Conservation (phyloP, 2,113 vertebrate genomes). For the Semnopithecus entellus region DNA sequence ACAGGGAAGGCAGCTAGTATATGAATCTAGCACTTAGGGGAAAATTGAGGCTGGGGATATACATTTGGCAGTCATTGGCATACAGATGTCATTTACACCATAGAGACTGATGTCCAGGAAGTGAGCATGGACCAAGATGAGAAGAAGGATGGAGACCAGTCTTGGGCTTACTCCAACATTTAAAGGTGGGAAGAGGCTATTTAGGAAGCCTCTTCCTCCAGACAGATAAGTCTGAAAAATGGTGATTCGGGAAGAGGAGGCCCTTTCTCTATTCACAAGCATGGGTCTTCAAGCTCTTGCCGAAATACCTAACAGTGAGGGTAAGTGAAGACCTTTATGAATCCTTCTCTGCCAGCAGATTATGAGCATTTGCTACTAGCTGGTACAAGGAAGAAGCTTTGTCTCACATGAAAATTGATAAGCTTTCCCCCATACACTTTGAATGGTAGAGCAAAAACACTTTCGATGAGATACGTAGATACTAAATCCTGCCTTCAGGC, state of each 20-base stretch:
- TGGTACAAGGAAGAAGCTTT: not conserved
- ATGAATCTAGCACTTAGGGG: not conserved
- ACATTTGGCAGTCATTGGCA: not conserved
- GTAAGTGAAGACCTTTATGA: not conserved
- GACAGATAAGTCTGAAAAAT: not conserved
- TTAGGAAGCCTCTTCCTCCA: not conserved
- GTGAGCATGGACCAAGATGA: not conserved
- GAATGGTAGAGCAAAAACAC: not conserved
- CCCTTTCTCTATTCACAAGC: not conserved
- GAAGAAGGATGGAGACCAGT: not conserved
- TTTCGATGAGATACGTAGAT: not conserved
- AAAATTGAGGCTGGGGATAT: not conserved
- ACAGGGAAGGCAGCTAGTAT: not conserved
- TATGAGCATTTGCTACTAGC: not conserved
- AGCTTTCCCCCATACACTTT: not conserved
- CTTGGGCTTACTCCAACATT: not conserved
- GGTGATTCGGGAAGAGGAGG: not conserved
- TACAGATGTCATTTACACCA: not conserved
- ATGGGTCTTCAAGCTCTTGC: not conserved
- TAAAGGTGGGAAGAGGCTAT: not conserved
- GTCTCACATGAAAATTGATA: not conserved
- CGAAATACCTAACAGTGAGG: not conserved
- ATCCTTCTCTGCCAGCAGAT: not conserved
- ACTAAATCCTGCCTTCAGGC: not conserved
- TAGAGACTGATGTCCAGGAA: not conserved